Percentiles rank a stretch among this genome's conserved stretches.
These are phyloP conservation scores for Macrosiphum euphorbiae DNA, from an alignment of 2,888 invertebrate genomes.

Conservation along the genomic window DNA sequence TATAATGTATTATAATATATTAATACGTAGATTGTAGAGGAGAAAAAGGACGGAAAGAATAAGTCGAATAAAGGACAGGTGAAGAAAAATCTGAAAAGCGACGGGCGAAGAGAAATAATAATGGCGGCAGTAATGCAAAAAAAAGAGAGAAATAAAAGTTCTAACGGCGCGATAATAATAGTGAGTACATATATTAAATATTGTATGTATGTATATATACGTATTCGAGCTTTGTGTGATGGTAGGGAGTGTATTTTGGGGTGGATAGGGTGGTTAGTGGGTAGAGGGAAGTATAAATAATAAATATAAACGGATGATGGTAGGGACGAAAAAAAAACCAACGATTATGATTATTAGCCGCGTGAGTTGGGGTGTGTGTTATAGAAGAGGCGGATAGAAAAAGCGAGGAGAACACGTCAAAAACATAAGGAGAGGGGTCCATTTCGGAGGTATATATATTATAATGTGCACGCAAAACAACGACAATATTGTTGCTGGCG, in stretches of 20 bases:
- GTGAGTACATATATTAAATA: constrained; percentile 20
- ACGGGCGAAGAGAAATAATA: constrained; percentile 27
- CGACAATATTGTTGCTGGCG: constrained; percentile 49
- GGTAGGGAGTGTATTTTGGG: neutral
- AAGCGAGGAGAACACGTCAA: constrained; percentile 54
- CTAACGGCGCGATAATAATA: constrained; percentile 40
- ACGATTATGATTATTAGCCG: constrained; percentile 47
- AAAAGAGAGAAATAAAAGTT: constrained; percentile 48
- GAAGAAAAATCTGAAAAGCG: neutral
- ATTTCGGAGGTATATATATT: constrained; percentile 8
- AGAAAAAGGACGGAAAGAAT: neutral
- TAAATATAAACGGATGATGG: constrained; percentile 44
- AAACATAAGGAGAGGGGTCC: constrained; percentile 41
- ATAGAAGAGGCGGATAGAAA: constrained; percentile 19
- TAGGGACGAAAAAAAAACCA: constrained; percentile 17
- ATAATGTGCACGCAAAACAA: constrained; percentile 24
- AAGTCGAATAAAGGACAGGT: constrained; percentile 1
- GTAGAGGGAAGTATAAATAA: constrained; percentile 32
- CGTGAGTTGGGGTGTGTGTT: constrained; percentile 9
- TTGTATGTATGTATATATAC: neutral
- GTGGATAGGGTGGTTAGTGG: neutral
- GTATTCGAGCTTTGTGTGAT: neutral
- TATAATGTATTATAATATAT: neutral
- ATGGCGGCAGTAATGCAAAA: constrained; percentile 25
- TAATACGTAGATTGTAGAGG: neutral